Percentiles rank a stretch among this genome's conserved stretches.
phyloP scores from a whole-genome alignment of 2,888 invertebrate genomes.

The Drosophila prostipennis region DNA sequence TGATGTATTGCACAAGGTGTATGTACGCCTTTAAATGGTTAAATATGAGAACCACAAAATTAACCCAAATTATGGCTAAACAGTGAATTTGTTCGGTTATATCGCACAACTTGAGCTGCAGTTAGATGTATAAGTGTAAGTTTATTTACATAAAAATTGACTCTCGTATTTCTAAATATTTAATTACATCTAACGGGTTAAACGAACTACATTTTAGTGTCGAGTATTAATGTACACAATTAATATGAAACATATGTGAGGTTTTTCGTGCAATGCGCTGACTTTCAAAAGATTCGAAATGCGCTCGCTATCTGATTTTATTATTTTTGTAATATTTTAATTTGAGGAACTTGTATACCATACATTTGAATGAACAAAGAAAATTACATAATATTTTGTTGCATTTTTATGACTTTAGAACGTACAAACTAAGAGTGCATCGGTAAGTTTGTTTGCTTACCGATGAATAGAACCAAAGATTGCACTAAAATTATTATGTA shows the following conservation, averaged over 20 bases:
- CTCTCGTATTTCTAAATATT: slow-evolving; percentile 36
- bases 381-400: slow-evolving; percentile 82
- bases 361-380: slow-evolving; percentile 84
- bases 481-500: slow-evolving; percentile 77
- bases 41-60: slow-evolving; percentile 6
- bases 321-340: slow-evolving; percentile 74
- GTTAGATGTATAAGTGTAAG: slow-evolving; percentile 16
- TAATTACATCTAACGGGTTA: slow-evolving; percentile 51
- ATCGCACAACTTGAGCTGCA: slow-evolving; percentile 71
- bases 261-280: slow-evolving; percentile 64
- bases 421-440: slow-evolving; percentile 63
- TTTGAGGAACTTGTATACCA: slow-evolving; percentile 92
- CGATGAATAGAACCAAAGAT: slow-evolving; percentile 65
- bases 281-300: slow-evolving; percentile 52
- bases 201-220: slow-evolving; percentile 33
- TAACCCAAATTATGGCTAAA: not conserved
- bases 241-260: slow-evolving; percentile 76
- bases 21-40: slow-evolving; percentile 29
- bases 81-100: slow-evolving; percentile 42
- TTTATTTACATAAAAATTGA: slow-evolving; percentile 69
- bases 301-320: slow-evolving; percentile 78
- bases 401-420: slow-evolving; percentile 57
- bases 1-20: slow-evolving; percentile 22
- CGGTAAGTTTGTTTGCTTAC: slow-evolving; percentile 21
- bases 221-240: slow-evolving; percentile 65